Conservation (phyloP, 2,888 invertebrate species). For the Amiota mariae region DNA sequence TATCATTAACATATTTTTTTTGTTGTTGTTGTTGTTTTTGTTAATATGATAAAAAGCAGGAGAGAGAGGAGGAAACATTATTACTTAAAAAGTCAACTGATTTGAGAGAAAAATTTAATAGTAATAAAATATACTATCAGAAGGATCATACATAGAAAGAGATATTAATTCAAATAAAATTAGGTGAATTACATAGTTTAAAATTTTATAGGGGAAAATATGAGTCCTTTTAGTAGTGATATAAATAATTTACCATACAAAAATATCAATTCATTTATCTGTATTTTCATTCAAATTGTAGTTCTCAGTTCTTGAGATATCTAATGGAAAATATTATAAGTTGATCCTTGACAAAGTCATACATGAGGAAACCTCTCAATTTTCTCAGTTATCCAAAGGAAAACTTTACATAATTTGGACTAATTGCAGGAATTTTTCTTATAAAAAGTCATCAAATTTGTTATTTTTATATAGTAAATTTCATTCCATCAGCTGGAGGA, state of each 20-base stretch:
- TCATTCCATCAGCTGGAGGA: too few relatives aligned
- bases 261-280: too few relatives aligned
- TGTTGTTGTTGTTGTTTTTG: not conserved
- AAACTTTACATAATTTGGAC: not conserved
- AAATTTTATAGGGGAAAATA: too few relatives aligned
- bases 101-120: not conserved
- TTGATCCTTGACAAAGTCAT: too few relatives aligned
- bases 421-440: too few relatives aligned
- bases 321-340: not conserved
- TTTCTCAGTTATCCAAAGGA: not conserved
- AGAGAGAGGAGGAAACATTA: not conserved
- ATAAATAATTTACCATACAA: too few relatives aligned
- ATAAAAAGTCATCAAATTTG: not conserved
- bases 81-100: slow-evolving; percentile 12
- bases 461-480: too few relatives aligned
- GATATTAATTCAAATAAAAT: not conserved
- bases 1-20: too few relatives aligned
- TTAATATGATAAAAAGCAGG: not conserved
- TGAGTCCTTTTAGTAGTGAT: too few relatives aligned
- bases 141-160: not conserved
- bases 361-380: not conserved
- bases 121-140: not conserved
- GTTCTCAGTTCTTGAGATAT: not conserved
- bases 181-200: not conserved
- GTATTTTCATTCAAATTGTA: too few relatives aligned